Percentiles rank a stretch among this genome's conserved stretches.
Conservation (phyloP, 2,888 invertebrate species). For the Perithous albicinctus region DNA sequence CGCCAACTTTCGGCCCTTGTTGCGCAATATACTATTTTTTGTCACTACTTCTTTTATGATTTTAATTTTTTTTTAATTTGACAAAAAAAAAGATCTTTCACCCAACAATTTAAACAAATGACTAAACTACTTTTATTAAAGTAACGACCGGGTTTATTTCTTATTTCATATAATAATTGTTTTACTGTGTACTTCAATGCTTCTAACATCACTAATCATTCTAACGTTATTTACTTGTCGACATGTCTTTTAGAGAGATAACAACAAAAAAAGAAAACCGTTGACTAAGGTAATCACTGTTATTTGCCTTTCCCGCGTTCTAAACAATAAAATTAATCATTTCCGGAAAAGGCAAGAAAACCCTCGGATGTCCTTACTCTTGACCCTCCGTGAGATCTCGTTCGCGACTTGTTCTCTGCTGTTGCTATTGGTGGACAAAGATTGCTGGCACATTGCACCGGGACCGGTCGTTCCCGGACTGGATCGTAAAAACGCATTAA, state of each 20-base stretch:
- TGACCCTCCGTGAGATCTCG: conserved; percentile 56
- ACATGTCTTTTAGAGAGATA: background rate
- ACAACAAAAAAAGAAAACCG: too few relatives aligned
- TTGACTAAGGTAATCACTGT: background rate
- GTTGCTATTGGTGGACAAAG: conserved; percentile 37
- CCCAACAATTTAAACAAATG: too few relatives aligned
- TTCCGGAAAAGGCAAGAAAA: conserved; percentile 21
- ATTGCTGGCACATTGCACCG: conserved; percentile 49
- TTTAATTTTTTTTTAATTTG: too few relatives aligned
- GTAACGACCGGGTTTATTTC: too few relatives aligned
- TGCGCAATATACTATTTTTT: too few relatives aligned
- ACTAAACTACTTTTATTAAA: too few relatives aligned
- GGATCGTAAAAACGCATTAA: conserved; percentile 68
- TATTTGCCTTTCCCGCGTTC: background rate
- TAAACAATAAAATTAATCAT: conserved; percentile 1
- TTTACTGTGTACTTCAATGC: background rate
- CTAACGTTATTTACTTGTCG: background rate
- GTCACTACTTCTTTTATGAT: too few relatives aligned
- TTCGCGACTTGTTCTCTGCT: conserved; percentile 49
- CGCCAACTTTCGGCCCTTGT: too few relatives aligned
- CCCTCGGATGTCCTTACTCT: conserved; percentile 56
- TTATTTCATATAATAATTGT: too few relatives aligned
- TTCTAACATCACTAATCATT: background rate
- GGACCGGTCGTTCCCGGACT: conserved; percentile 66
- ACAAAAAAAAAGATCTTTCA: too few relatives aligned